Evolutionary conservation across 2,888 invertebrate species (phyloP), one percentile per base, ranked within the genome.

Genomic region (Colostygia pectinataria): DNA sequence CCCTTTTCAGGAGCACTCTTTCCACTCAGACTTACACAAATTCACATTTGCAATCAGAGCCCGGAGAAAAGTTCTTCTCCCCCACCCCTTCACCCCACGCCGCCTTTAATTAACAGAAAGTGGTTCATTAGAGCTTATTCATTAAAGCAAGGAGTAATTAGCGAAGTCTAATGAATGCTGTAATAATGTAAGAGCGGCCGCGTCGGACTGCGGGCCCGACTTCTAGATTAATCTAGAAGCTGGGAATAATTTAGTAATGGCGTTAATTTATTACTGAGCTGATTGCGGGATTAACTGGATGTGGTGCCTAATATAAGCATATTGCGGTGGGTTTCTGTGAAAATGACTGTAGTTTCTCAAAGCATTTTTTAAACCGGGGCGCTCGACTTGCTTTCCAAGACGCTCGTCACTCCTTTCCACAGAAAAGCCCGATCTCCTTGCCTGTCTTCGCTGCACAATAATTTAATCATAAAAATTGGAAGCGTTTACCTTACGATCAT

Each of bases 121-220:
- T 94, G 94, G 94, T 95, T 95, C 95, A 95, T 95, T 95, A 94
- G 94, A 94, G 94, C 94, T 94, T 94, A 94, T 94, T 95, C 94
- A 95, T 95, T 95, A 95, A 94, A 94, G 94, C 94, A 94, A 94
- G 94, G 94, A 94, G 94, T 94, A 95, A 95, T 95, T 94, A 95
- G 94, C 94, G 94, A 94, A 94, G 94, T 94, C 94, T 94, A 94
- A 93, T 93, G 93, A 94, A 94, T 93, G 93, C 93, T 92, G 93
- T 93, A 93, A 93, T 93, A 93, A 93, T 93, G 93, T 93, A 93
- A 92, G 88, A 87, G 87, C 84, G 89, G 86, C 86, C 86, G 84
- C 85, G 80, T 79, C 80, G 80, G 88, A 86, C 88, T 85, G 83
- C 83, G 83, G n/a, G 80, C 77, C 79, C 83, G 83, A 84, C 86